Conservation (phyloP, 2,113 vertebrate species). For the Romanogobio albipinnatus region DNA sequence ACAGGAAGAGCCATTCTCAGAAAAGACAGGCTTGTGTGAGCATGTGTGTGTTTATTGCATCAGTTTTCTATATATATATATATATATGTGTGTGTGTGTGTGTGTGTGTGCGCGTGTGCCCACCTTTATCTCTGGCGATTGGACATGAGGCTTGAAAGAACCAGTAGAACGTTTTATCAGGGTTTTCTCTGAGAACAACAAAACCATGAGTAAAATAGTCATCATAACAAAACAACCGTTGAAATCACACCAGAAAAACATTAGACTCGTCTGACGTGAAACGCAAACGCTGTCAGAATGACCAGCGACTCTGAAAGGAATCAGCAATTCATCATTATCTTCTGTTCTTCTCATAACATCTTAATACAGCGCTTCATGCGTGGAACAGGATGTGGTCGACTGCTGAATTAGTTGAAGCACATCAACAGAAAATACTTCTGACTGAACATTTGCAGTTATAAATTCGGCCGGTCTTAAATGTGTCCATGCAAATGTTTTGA, state of each 20-base stretch:
- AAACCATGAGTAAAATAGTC: neutral
- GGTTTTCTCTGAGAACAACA: constrained; percentile 75
- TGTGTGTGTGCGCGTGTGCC: constrained; percentile 51
- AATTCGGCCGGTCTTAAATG: neutral
- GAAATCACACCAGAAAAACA: neutral
- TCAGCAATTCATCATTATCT: neutral
- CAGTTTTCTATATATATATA: neutral
- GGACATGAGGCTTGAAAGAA: constrained; percentile 85
- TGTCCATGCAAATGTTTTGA: neutral
- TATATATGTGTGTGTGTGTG: neutral
- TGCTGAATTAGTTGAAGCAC: neutral
- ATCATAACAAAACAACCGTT: neutral
- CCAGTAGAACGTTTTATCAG: constrained; percentile 82
- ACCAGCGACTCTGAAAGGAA: neutral
- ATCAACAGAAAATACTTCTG: neutral
- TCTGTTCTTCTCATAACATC: neutral
- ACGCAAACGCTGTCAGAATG: neutral
- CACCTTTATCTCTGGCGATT: constrained; percentile 80
- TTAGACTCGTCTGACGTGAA: neutral
- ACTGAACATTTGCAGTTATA: neutral
- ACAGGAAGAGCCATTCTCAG: constrained; percentile 69
- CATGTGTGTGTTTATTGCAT: neutral
- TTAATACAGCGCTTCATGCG: neutral
- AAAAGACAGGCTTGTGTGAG: neutral
- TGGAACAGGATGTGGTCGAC: constrained; percentile 2